Conservation (phyloP, 2,113 vertebrate genomes). For the Brachyhypopomus gauderio region DNA sequence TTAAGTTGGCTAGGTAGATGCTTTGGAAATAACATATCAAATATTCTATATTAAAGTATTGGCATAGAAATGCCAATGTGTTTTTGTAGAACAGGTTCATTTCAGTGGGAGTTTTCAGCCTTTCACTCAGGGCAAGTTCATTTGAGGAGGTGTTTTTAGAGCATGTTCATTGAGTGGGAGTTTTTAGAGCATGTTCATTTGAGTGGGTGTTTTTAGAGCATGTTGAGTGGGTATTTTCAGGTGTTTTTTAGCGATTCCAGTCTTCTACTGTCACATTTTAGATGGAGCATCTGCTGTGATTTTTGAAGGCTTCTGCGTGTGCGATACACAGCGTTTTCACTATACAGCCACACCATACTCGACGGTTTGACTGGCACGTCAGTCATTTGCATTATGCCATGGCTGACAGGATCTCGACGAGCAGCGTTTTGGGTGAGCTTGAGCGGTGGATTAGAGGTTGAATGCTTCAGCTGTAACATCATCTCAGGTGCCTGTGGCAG, state of each 20-base stretch:
- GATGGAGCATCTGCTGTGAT: constrained; percentile 20
- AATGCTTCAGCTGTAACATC: not conserved
- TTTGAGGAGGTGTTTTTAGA: no score
- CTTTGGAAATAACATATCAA: not conserved
- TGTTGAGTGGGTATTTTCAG: not conserved
- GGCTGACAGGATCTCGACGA: not conserved
- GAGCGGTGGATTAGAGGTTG: constrained; percentile 1
- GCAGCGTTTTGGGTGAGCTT: not conserved
- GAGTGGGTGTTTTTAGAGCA: no score
- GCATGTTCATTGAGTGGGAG: no score
- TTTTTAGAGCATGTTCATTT: no score
- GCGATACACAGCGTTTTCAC: constrained; percentile 1
- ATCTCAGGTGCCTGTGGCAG: constrained; percentile 16
- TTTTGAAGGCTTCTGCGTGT: constrained; percentile 2
- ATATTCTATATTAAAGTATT: no score
- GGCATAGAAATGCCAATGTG: no score
- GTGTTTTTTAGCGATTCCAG: not conserved
- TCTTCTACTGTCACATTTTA: not conserved
- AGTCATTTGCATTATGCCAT: constrained; percentile 4
- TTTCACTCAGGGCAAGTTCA: no score
- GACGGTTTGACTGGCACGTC: not conserved
- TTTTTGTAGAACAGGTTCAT: no score
- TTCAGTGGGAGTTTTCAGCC: no score
- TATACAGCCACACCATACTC: constrained; percentile 5
- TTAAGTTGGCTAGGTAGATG: not conserved